phyloP scores from a whole-genome alignment of 2,888 invertebrate genomes.

The Ophion ellenae region DNA sequence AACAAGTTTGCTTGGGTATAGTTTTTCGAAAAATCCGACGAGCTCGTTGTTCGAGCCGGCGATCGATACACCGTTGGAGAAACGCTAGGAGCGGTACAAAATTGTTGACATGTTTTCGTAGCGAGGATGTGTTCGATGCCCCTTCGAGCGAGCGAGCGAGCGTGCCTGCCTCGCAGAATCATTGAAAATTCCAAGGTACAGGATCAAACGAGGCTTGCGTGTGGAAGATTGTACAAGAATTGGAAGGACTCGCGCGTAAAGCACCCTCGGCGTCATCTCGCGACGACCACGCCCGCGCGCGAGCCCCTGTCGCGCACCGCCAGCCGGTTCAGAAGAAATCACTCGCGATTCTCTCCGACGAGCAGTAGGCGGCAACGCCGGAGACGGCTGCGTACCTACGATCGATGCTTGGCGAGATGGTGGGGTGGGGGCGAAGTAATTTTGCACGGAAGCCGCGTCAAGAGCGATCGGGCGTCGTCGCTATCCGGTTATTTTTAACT shows the following conservation, averaged over 20 bases:
- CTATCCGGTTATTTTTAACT: constrained; percentile 69
- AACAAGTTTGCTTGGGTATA: background rate
- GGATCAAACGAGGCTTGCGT: background rate
- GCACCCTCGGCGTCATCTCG: background rate
- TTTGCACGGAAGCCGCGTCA: background rate
- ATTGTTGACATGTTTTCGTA: background rate
- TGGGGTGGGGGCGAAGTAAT: background rate
- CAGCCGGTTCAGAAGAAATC: background rate
- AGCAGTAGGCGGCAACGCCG: background rate
- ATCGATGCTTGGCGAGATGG: background rate
- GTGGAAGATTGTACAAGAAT: background rate
- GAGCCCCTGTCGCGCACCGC: background rate
- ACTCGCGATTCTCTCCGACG: background rate
- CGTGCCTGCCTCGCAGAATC: background rate
- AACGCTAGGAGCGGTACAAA: background rate
- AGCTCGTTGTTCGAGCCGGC: background rate
- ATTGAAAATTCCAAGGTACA: background rate
- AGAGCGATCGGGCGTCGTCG: background rate
- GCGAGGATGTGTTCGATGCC: background rate
- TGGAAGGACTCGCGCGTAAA: background rate
- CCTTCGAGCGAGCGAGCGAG: too few relatives aligned
- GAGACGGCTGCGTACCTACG: too few relatives aligned
- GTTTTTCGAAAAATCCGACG: background rate
- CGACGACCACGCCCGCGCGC: background rate
- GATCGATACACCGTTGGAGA: background rate